Base-by-base conservation (phyloP, 2,888 invertebrate genomes). In the Cheilosia scutellata region DNA sequence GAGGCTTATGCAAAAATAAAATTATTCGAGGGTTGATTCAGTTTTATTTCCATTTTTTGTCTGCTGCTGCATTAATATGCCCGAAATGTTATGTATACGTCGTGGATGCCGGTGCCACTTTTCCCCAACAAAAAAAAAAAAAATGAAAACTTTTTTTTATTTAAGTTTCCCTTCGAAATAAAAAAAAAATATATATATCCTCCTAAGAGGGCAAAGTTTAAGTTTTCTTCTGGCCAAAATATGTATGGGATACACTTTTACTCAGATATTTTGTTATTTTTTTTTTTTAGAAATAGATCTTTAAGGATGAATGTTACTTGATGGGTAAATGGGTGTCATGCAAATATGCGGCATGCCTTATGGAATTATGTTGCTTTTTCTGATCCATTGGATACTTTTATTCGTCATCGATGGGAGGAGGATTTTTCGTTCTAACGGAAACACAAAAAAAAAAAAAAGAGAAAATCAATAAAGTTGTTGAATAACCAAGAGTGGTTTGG, bases 401-500 rank as follows among this genome's bases (percentile, higher is more conserved):
- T 65, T 57, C 53, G 27, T 4, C 7, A 16, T 31, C 9, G 40
- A 20, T 20, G 2, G 29, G 11, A 16, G 13, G 33, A 25, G 20
- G 7, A 29, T 20, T 58, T 27, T 37, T 20, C 27, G 51, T 53
- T 29, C n/a, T 29, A 63, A 62, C 5, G 42, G 11, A 37, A 37
- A 9, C 37, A 37, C 20, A 37, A 9, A 11, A 37, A 37, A 13
- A 82, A 76, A n/a, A n/a, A n/a, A n/a, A n/a, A n/a, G n/a, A n/a
- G n/a, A n/a, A n/a, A 84, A 84, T 84, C 84, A 84, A 84, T 84
- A 84, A 71, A 60, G 75, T 84, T 75, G 75, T 75, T 75, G 84
- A 80, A 84, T 80, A 84, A 71, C 53, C 75, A 71, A 84, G 20
- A 20, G 75, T 65, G 75, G 55, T 70, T 74, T 55, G 66, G 66